Evolutionary conservation across 1,140 invertebrate species (phyloP), one percentile per base, ranked within the genome.

Genomic region (Drosophila prosaltans): DNA sequence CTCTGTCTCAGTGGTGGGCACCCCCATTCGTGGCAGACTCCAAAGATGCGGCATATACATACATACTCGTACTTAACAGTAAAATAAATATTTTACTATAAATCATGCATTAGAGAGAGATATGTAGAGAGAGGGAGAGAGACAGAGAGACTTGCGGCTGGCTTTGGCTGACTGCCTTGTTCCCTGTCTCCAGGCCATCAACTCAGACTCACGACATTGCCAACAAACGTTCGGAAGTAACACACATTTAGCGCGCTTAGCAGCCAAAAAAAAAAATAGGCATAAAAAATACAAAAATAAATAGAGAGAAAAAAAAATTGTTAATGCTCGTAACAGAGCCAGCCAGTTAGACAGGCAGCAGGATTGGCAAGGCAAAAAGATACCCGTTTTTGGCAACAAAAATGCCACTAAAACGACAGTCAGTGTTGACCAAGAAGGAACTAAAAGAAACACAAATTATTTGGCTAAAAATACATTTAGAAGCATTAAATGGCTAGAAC

Each of bases 61-160:
- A 36, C 6, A 36, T 36, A 36, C 32, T 89, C 24, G 72, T 89
- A 88, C 84, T 88, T 88, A 88, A 88, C 84, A 88, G 84, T 88
- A 88, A 88, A 86, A 88, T 88, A 88, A 88, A 88, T 88, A 88
- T 88, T 88, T 88, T 89, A 89, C 84, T 88, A 88, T 88, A 88
- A 88, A 88, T 88, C 84, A 88, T 88, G 84, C 84, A 88, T 88
- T 89, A 88, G 16, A 16, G 16, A 16, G 16, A 16, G 16, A 16
- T 16, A 16, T 16, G 16, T 16, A 16, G 16, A 16, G 16, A 16
- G 16, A 16, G 16, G 16, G 16, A 16, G 16, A 16, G 16, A 16
- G 16, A 16, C 16, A 16, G 16, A 16, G 16, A 16, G 80, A 88
- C 72, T 76, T 72, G 80, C 74, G 67, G 54, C 58, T 54, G 41